Evolutionary conservation across 2,888 invertebrate genomes (phyloP), one percentile per base, ranked within the genome.

Genomic region (Tanypteryx hageni): DNA sequence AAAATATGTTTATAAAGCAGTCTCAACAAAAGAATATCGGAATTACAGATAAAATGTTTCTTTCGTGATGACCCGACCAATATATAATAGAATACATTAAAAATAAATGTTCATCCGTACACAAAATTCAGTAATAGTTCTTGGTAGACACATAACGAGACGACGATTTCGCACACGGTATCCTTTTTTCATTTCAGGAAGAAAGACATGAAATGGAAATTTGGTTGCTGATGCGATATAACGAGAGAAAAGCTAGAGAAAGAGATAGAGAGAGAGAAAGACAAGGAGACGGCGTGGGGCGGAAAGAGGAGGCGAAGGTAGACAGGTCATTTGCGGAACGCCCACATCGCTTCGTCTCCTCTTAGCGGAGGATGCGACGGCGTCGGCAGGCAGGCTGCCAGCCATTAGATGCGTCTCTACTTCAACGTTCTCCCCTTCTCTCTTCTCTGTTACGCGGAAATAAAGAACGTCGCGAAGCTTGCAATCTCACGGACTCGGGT

Each of bases 281-380:
- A 76, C 13, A 76, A 76, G 68, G 5, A 22, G 68, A 68, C n/a
- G 76, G 76, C 76, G 76, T 76, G 76, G 22, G 22, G 22, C 27
- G 22, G 76, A 0, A 64, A 64, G 14, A 64, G 64, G 76, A 27
- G 27, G 76, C 76, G 22, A 27, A 76, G 76, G 76, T 27, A 10
- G 76, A 76, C 76, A 76, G 76, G 76, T 76, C 76, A 76, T 76
- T 76, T 76, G 18, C 76, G 76, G 76, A 76, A 76, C 27, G 76
- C 76, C 76, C 76, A 44, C 44, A 44, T 44, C 44, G 3, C 44
- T 44, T 44, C 44, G 44, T 44, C 44, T 5, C 44, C 44, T 44
- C 76, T 76, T 76, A 76, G 22, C 13, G 22, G 76, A 76, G 76
- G 22, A 22, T 27, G 76, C 10, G 76, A 22, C 68, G n/a, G 68